A percentile compares a stretch with the other conserved stretches of the same genome.
Evolutionary conservation across 2,888 invertebrate genomes (phyloP).

Genomic region (Auanema sp.): DNA sequence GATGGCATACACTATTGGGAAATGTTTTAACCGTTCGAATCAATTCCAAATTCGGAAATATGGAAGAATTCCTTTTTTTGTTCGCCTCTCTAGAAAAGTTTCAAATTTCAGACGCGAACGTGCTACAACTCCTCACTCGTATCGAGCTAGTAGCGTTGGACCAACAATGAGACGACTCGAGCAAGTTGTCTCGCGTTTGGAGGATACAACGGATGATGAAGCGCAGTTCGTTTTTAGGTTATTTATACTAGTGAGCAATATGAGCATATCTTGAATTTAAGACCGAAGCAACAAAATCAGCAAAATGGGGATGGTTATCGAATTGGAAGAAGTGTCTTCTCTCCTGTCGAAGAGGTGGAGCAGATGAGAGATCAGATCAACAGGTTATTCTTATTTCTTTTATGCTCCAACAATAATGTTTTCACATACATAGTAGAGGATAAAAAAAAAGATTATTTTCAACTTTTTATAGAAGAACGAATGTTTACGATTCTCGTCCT

Average conservation of each 20-base stretch:
- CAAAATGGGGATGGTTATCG: slow-evolving; percentile 21
- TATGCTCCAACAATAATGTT: neutral
- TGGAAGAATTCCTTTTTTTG: too few relatives aligned
- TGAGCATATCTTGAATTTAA: neutral
- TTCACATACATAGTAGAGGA: neutral
- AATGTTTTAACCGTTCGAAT: too few relatives aligned
- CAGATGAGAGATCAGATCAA: slow-evolving; percentile 41
- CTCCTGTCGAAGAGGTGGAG: slow-evolving; percentile 48
- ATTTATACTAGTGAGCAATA: neutral
- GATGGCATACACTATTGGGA: too few relatives aligned
- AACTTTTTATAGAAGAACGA: neutral
- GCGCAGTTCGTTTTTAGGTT: slow-evolving; percentile 45
- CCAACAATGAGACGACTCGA: slow-evolving; percentile 41
- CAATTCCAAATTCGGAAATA: too few relatives aligned
- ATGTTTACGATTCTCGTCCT: neutral
- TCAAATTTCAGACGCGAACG: slow-evolving; percentile 17
- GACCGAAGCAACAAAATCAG: neutral
- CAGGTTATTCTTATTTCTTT: slow-evolving; percentile 1
- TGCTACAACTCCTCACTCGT: slow-evolving; percentile 29
- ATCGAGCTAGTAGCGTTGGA: slow-evolving; percentile 40
- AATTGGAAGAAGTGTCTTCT: slow-evolving; percentile 49
- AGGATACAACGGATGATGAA: slow-evolving; percentile 34
- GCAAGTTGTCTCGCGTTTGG: slow-evolving; percentile 40
- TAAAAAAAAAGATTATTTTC: neutral
- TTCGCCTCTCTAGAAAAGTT: too few relatives aligned